A percentile compares a stretch with the other conserved stretches of the same genome.
Conservation (phyloP, 2,888 invertebrate genomes). For the Diadromus collaris region DNA sequence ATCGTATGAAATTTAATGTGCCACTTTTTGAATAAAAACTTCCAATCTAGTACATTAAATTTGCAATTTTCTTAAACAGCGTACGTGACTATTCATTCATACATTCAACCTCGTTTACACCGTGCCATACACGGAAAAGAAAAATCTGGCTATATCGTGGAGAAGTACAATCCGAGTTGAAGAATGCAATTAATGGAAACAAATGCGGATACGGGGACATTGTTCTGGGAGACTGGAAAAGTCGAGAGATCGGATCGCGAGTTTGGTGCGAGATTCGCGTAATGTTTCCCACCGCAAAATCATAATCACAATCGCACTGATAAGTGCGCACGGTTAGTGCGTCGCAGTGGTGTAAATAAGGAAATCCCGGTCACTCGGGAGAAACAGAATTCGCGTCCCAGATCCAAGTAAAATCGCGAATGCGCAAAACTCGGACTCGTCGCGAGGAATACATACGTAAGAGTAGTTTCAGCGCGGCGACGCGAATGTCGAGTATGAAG, state of each 20-base stretch:
- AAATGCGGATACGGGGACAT: neutral
- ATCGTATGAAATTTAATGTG: too few relatives aligned
- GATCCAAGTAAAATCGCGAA: constrained; percentile 21
- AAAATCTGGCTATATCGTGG: neutral
- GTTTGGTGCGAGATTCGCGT: constrained; percentile 7
- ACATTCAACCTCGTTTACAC: neutral
- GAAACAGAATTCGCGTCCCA: constrained; percentile 36
- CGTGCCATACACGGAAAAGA: neutral
- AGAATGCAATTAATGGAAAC: neutral
- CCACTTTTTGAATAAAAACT: too few relatives aligned
- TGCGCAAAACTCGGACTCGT: constrained; percentile 4
- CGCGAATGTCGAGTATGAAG: too few relatives aligned
- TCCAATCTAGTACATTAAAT: too few relatives aligned
- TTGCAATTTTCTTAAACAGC: too few relatives aligned
- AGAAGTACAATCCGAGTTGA: neutral
- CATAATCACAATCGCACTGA: constrained; percentile 27
- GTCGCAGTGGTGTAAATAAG: constrained; percentile 15
- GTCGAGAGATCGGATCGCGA: constrained; percentile 17
- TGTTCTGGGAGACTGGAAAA: neutral
- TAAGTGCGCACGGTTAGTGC: neutral
- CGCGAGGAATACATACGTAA: neutral
- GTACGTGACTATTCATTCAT: neutral
- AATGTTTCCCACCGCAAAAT: neutral
- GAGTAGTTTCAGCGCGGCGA: neutral
- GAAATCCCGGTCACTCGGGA: constrained; percentile 46